phyloP scores from a whole-genome alignment of 2,888 invertebrate genomes.

The Orthosia gothica region DNA sequence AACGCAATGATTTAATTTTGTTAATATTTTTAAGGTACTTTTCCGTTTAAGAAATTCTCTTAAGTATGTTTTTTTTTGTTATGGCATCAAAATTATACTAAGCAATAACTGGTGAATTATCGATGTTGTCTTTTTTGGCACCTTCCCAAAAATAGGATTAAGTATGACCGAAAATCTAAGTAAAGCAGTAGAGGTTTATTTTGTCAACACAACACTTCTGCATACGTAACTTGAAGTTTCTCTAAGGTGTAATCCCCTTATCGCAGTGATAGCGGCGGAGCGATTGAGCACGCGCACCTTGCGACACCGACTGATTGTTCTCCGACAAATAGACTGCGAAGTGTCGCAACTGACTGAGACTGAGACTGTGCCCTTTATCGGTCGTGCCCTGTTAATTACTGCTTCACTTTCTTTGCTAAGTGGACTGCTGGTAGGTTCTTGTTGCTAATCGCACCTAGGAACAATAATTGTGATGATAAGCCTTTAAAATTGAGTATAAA shows the following conservation, averaged over 20 bases:
- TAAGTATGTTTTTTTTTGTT: too few species aligned
- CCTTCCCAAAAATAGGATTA: neutral
- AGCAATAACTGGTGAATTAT: neutral
- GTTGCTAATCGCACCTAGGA: neutral
- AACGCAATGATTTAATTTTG: too few species aligned
- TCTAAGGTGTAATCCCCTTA: constrained; percentile 49
- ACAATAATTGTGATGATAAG: neutral
- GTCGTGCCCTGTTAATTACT: constrained; percentile 58
- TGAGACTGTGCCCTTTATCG: constrained; percentile 51
- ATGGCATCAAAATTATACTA: too few species aligned
- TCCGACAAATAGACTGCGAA: constrained; percentile 78
- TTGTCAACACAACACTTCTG: constrained; percentile 38
- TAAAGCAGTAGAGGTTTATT: neutral
- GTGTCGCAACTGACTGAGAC: constrained; percentile 72
- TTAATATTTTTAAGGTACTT: too few species aligned
- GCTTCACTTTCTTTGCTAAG: constrained; percentile 33
- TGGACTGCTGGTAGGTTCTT: constrained; percentile 18
- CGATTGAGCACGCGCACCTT: constrained; percentile 75
- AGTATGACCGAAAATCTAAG: too few species aligned
- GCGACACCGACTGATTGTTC: constrained; percentile 77
- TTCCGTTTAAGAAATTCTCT: too few species aligned
- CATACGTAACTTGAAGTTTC: constrained; percentile 20
- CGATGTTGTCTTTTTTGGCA: neutral
- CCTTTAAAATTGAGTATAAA: too few species aligned
- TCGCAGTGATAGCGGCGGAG: constrained; percentile 47